Evolutionary conservation across 2,888 invertebrate species (phyloP).

Genomic region (Drosophila pegasa): DNA sequence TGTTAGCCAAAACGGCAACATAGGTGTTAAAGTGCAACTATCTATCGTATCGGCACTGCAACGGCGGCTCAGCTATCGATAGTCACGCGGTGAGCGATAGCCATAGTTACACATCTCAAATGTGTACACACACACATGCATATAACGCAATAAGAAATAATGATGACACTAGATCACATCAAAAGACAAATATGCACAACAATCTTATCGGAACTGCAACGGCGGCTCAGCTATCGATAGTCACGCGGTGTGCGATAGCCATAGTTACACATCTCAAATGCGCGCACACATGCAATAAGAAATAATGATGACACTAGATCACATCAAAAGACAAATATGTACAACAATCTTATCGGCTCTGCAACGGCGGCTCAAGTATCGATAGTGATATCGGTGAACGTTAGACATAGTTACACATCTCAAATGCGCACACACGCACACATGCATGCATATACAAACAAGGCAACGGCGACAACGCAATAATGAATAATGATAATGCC

Average conservation of each 20-base stretch:
- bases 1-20: background rate
- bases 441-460: slow-evolving; percentile 46
- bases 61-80: slow-evolving; percentile 70
- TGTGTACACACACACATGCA: slow-evolving; percentile 18
- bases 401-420: slow-evolving; percentile 53
- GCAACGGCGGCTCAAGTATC: slow-evolving; percentile 74
- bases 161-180: no score
- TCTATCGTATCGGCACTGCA: slow-evolving; percentile 57
- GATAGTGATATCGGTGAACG: slow-evolving; percentile 36
- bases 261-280: slow-evolving; percentile 54
- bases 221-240: slow-evolving; percentile 68
- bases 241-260: slow-evolving; percentile 20
- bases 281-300: no score
- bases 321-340: no score
- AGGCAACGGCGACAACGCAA: slow-evolving; percentile 39
- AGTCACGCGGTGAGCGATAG: slow-evolving; percentile 21
- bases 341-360: slow-evolving; percentile 35
- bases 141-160: no score
- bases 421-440: slow-evolving; percentile 29
- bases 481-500: slow-evolving; percentile 58
- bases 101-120: slow-evolving; percentile 53
- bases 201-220: slow-evolving; percentile 61
- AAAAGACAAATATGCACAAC: no score
- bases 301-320: no score
- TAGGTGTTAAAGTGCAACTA: slow-evolving; percentile 37